Evolutionary conservation across 2,797 vertebrate genomes (phyloP), one percentile per base, ranked within the genome.

Genomic region (Pagetopsis macropterus): DNA sequence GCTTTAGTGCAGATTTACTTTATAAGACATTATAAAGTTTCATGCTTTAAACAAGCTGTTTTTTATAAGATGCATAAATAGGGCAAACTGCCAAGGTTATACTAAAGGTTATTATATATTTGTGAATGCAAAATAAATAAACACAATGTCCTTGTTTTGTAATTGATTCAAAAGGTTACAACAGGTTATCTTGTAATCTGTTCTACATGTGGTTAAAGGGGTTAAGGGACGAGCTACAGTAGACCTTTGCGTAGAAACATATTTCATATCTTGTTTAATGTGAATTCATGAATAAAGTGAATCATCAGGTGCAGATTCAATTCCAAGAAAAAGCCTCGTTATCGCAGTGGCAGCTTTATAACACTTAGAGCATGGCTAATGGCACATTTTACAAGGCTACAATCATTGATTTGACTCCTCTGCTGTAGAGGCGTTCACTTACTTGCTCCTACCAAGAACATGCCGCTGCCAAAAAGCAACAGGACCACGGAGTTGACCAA

Each of bases 361-460:
- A 57, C 44, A 72, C 51, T 70, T 3, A 48, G 27, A 40, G 2
- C 51, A 15, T n/a, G 41, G 14, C 17, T 23, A 72, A 70, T 82
- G 72, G 44, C 44, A 58, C 80, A 70, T 86, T 83, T 70, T 45
- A 68, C 37, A 50, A 49, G 52, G 16, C 51, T 72, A 9, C 21
- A 69, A 9, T n/a, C 45, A 65, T 21, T 48, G 41, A 2, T 65
- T 5, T 40, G 50, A 75, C 69, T 64, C 65, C 40, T 60, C 17
- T 45, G 52, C 31, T 55, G 5, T 19, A 12, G 54, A 65, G 56
- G 45, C 13, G 65, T 9, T 8, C 80, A 96, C 96, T 98, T 93
- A 99, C 97, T 97, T 87, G 96, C 96, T 91, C 92, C 94, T 50
- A 97, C 96, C 76, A 97, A 90, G 87, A 97, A 96, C 91, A 96